Conservation (phyloP, 2,888 invertebrate species). For the Folsomia candida region DNA sequence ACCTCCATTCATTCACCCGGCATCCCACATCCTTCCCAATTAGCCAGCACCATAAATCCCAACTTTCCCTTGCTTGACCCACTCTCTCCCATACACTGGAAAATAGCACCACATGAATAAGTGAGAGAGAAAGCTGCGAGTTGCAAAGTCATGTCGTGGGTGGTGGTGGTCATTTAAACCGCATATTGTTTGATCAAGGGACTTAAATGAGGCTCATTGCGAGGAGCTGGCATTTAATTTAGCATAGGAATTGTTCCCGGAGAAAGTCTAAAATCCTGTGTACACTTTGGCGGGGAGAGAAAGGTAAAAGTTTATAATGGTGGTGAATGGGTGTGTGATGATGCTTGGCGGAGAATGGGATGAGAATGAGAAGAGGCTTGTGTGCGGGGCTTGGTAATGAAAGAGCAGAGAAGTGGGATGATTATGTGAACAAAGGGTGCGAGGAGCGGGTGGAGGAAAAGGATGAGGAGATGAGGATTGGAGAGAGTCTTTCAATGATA, state of each 20-base stretch:
- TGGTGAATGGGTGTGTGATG: neutral
- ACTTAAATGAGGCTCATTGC: no score
- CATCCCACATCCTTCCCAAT: slow-evolving; percentile 10
- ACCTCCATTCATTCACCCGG: slow-evolving; percentile 11
- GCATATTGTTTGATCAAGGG: no score
- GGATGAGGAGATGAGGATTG: slow-evolving; percentile 5
- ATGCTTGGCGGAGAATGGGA: neutral
- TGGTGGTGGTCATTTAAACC: no score
- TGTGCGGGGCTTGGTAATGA: neutral
- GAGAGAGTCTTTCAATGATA: slow-evolving; percentile 3
- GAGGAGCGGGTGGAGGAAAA: slow-evolving; percentile 33
- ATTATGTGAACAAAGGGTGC: slow-evolving; percentile 17
- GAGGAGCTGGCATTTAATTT: no score
- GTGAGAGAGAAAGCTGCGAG: no score
- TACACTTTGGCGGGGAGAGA: no score
- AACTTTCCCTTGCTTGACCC: neutral
- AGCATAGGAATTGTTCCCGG: no score
- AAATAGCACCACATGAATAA: no score
- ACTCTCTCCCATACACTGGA: neutral
- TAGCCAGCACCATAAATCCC: neutral
- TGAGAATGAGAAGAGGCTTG: neutral
- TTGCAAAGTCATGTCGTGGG: no score
- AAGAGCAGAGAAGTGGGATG: slow-evolving; percentile 25
- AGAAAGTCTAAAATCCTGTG: no score
- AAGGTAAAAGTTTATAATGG: neutral